These are phyloP conservation scores for Ianthella basta DNA, from an alignment of 37 sponge, comb jelly and placozoan species.

Conservation along the genomic window DNA sequence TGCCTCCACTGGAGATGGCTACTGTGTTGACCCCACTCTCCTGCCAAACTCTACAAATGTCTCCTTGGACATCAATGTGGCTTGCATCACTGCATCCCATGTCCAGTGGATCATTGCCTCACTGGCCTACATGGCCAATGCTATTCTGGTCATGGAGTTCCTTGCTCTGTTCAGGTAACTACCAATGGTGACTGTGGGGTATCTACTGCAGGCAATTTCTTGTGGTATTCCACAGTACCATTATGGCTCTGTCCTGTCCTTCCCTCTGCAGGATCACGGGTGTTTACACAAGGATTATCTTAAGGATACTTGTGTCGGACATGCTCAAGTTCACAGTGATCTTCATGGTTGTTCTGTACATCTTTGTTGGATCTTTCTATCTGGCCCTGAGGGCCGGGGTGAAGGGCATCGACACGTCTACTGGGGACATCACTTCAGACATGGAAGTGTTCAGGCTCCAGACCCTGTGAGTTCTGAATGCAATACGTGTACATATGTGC, in stretches of 20 bases:
- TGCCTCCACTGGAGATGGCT: constrained; percentile 31
- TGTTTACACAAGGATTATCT: constrained; percentile 1
- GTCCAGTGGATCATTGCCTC: constrained; percentile 36
- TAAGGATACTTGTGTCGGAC: constrained; percentile 21
- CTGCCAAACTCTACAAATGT: not conserved
- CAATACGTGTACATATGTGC: not conserved
- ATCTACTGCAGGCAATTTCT: no score
- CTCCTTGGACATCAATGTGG: constrained; percentile 4
- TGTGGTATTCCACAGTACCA: no score
- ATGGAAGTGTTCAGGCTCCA: not conserved
- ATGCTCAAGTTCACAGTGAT: constrained; percentile 20
- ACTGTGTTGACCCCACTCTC: not conserved
- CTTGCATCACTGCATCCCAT: constrained; percentile 16
- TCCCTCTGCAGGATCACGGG: not conserved
- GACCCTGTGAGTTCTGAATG: constrained; percentile 4
- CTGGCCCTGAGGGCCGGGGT: constrained; percentile 30
- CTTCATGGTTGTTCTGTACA: not conserved
- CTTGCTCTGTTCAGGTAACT: constrained; percentile 23
- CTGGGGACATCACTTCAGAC: constrained; percentile 7
- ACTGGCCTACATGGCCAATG: constrained; percentile 28
- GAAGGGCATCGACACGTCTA: not conserved
- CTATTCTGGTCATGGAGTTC: not conserved
- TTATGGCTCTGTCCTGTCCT: not conserved
- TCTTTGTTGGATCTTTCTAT: constrained; percentile 24
- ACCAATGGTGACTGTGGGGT: no score